Percentiles rank a stretch among this genome's conserved stretches.
phyloP scores from a whole-genome alignment of 2,888 invertebrate species.

The Tachina grossa region DNA sequence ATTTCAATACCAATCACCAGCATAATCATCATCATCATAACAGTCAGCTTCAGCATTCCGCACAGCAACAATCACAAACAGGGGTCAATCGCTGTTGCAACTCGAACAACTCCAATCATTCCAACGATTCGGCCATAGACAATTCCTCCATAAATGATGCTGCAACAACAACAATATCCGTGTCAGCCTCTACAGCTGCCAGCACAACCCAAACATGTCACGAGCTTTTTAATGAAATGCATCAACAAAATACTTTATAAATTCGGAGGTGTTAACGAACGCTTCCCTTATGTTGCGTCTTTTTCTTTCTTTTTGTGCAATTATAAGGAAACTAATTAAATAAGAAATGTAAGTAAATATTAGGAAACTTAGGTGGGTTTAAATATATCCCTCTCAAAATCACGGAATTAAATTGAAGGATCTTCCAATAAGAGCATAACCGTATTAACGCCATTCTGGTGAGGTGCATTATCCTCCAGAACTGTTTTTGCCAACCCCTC shows the following conservation, averaged over 20 bases:
- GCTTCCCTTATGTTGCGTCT: not conserved
- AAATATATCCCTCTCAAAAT: not conserved
- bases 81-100: slow-evolving; percentile 58
- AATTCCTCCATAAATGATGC: slow-evolving; percentile 51
- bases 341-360: not conserved
- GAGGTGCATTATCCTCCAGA: too few relatives aligned
- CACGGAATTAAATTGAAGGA: too few relatives aligned
- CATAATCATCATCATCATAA: slow-evolving; percentile 67
- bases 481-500: too few relatives aligned
- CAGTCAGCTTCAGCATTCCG: slow-evolving; percentile 73
- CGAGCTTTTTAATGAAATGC: slow-evolving; percentile 74
- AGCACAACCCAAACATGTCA: slow-evolving; percentile 75
- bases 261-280: not conserved
- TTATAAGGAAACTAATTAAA: slow-evolving; percentile 1
- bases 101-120: slow-evolving; percentile 64
- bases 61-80: slow-evolving; percentile 69
- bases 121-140: slow-evolving; percentile 57
- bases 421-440: too few relatives aligned
- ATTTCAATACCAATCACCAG: slow-evolving; percentile 66
- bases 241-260: slow-evolving; percentile 71
- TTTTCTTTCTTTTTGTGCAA: slow-evolving; percentile 35
- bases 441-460: too few relatives aligned
- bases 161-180: slow-evolving; percentile 28
- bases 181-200: slow-evolving; percentile 5
- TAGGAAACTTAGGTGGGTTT: not conserved